These are phyloP conservation scores for Chrysogorgia sp. DNA, from an alignment of 92 coral and sea anemone species.

Conservation along the genomic window DNA sequence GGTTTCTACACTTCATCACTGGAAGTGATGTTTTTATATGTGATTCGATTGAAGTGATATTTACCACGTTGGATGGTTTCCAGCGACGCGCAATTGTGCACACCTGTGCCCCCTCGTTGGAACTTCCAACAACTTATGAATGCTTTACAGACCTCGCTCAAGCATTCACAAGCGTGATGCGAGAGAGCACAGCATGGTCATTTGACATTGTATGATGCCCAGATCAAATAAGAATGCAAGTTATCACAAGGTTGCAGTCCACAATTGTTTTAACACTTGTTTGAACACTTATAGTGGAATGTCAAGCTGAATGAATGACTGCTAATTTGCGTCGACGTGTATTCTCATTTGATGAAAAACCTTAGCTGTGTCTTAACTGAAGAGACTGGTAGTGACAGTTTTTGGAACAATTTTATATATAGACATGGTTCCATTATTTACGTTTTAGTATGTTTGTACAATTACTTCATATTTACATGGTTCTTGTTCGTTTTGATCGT, in stretches of 20 bases:
- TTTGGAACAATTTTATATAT: slow-evolving; percentile 4
- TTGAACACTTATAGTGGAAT: too few relatives aligned
- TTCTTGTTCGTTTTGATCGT: too few relatives aligned
- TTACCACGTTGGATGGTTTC: slow-evolving; percentile 23
- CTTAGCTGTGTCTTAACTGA: not conserved
- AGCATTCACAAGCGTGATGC: slow-evolving; percentile 32
- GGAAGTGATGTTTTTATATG: slow-evolving; percentile 36
- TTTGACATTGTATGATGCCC: slow-evolving; percentile 25
- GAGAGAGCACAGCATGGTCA: slow-evolving; percentile 31
- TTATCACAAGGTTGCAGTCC: not conserved
- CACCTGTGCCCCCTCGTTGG: slow-evolving; percentile 38
- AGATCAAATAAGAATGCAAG: not conserved
- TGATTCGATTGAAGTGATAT: slow-evolving; percentile 13
- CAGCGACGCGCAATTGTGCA: slow-evolving; percentile 29
- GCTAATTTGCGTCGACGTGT: too few relatives aligned
- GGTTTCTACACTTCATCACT: slow-evolving; percentile 6
- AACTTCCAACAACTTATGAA: slow-evolving; percentile 38
- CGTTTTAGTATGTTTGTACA: too few relatives aligned
- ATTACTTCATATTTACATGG: too few relatives aligned
- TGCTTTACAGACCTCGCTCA: slow-evolving; percentile 31
- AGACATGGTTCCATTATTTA: not conserved
- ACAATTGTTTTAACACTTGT: not conserved
- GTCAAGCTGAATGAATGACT: too few relatives aligned
- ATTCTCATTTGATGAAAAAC: too few relatives aligned
- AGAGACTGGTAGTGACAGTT: not conserved